These are phyloP conservation scores for Rhea americana DNA, from an alignment of 2,113 vertebrate genomes.

Conservation along the genomic window DNA sequence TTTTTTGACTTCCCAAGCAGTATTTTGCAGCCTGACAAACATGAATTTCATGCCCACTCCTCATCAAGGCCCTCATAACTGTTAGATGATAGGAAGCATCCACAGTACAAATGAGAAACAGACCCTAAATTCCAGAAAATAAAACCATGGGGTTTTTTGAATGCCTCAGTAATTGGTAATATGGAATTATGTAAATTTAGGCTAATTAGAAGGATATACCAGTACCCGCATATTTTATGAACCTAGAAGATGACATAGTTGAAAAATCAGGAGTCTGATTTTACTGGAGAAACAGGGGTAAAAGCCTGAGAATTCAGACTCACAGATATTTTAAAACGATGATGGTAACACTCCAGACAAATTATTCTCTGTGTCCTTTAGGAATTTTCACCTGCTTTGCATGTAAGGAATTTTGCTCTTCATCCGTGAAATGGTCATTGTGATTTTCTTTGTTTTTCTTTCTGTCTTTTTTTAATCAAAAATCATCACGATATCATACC, in stretches of 20 bases:
- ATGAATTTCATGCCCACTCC: background rate
- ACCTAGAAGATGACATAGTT: background rate
- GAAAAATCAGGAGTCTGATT: background rate
- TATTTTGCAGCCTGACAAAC: background rate
- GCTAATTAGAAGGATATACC: conserved; percentile 3
- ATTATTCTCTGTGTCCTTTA: background rate
- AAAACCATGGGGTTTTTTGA: background rate
- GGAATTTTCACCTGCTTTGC: background rate
- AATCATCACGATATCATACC: background rate
- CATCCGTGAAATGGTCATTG: background rate
- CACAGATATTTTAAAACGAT: background rate
- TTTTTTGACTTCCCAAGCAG: background rate
- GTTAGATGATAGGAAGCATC: background rate
- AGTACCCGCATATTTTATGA: background rate
- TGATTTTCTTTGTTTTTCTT: background rate
- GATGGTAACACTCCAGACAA: background rate
- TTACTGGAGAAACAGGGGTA: background rate
- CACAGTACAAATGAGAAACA: background rate
- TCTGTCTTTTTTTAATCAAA: background rate
- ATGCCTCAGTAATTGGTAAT: conserved; percentile 11
- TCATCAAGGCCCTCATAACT: background rate
- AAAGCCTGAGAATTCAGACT: background rate
- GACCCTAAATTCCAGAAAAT: background rate
- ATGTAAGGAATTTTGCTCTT: background rate
- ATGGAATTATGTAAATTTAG: conserved; percentile 13